Base-by-base conservation (phyloP, 2,888 invertebrate species). In the Nephrocerus scutellatus region DNA sequence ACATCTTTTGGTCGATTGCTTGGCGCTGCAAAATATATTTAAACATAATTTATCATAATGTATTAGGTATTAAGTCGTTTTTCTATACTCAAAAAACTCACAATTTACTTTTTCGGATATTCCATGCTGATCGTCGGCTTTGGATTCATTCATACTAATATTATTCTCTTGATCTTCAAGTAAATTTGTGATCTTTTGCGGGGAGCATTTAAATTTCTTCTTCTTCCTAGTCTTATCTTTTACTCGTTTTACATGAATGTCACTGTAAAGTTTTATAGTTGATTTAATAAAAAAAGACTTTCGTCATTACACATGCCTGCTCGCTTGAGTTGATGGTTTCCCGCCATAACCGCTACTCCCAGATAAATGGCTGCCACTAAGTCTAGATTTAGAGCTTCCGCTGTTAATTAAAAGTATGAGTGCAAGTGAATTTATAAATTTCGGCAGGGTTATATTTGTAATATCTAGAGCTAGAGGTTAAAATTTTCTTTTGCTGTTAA, bases 341-440 rank as follows among this genome's bases (percentile, higher is more conserved):
- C 82, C 84, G 28, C 83, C 79, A 72, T 86, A 86, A 3, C 85
- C 85, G 62, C 85, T 85, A 67, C 84, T 85, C 28, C 82, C 79
- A 26, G 84, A 84, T 1, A 82, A 84, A 57, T 83, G 77, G 55
- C 85, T 85, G n/a, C 77, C 79, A 24, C 80, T 81, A 3, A 63
- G 76, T n/a, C 80, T 77, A 3, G 85, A 85, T 57, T 84, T 82
- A 6, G 84, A 84, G 58, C 84, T 84, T 48, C 76, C 81, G 60
- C 84, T 84, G 55, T 49, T 67, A 60, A 21, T n/a, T n/a, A n/a
- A n/a, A n/a, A n/a, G n/a, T n/a, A n/a, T n/a, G n/a, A n/a, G n/a
- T n/a, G n/a, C n/a, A n/a, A n/a, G n/a, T n/a, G n/a, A n/a, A n/a
- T n/a, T n/a, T n/a, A n/a, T n/a, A n/a, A n/a, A n/a, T n/a, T n/a